Evolutionary conservation across 1,140 invertebrate species (phyloP), one percentile per base, ranked within the genome.

Genomic region (Frieseomelitta varia): DNA sequence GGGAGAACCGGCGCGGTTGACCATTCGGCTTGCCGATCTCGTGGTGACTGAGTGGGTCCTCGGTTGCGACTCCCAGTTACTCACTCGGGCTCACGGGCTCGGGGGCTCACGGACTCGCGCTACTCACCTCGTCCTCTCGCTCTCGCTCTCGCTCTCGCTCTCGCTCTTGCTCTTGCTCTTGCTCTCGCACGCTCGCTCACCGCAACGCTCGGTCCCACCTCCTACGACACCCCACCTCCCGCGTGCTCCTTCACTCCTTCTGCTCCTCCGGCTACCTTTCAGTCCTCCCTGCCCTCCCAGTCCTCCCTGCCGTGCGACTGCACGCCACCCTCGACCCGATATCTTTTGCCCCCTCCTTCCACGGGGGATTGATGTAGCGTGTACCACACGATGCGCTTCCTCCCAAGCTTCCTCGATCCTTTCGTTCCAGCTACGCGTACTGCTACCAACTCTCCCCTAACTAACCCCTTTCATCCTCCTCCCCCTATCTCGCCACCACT

Each of bases 1-100:
- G 56, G 63, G 83, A 85, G 87, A 81, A 87, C 81, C 85, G 88
- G 85, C 88, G 88, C 88, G 90, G 91, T 93, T 93, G 92, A 94
- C 94, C 93, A 94, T 94, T 94, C 94, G 91, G 92, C 91, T 94
- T 92, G 94, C 93, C 94, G 94, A 94, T 94, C 94, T 94, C 92
- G 93, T 94, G 92, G 87, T 94, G 93, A 95, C 94, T 94, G 94
- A 94, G 93, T 91, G 91, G 89, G 88, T 91, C 90, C 86, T 90
- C 91, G 80, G 81, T 87, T 82, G 87, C 89, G 88, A 93, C 93
- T 92, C 91, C 90, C 93, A 93, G 93, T 92, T 93, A 94, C 93
- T 93, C 91, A 92, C 91, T 93, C 89, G 90, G 88, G 89, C 87
- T 86, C 87, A 88, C 91, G 91, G 90, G 92, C 93, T 93, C 91